Evolutionary conservation across 2,113 vertebrate genomes (phyloP).

Genomic region (Tilapia sparmanii): DNA sequence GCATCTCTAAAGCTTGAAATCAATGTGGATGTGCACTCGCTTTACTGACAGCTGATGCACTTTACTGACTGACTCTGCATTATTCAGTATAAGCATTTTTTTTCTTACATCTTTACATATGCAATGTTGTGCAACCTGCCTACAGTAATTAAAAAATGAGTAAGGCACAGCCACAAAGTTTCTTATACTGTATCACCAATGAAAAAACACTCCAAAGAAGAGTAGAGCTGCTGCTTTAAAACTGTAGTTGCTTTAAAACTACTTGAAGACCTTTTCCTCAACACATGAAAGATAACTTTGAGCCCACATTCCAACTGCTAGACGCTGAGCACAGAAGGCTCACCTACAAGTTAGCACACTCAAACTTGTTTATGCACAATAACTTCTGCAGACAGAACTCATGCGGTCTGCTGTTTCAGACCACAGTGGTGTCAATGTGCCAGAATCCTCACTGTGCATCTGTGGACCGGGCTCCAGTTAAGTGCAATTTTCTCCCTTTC

Average conservation of each 20-base stretch:
- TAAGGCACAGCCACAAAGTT: background rate
- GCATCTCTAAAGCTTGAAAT: background rate
- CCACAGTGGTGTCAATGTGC: background rate
- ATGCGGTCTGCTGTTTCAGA: background rate
- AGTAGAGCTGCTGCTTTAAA: background rate
- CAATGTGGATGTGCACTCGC: background rate
- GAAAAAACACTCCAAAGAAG: background rate
- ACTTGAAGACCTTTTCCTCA: background rate
- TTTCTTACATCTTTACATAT: background rate
- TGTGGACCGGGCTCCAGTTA: slow-evolving; percentile 21
- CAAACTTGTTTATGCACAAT: background rate
- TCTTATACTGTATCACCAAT: background rate
- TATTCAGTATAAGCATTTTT: accelerated
- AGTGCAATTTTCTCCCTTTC: slow-evolving; percentile 21
- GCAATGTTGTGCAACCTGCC: accelerated
- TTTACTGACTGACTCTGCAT: background rate
- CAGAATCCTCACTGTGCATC: background rate
- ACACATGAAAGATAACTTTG: background rate
- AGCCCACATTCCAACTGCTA: background rate
- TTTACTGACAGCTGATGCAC: background rate
- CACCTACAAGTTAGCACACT: background rate
- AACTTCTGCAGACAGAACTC: background rate
- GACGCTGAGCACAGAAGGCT: background rate
- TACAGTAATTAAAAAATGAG: background rate
- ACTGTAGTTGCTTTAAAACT: background rate